These are phyloP conservation scores for Camptogramma bilineatum DNA, from an alignment of 2,888 invertebrate species.

Conservation along the genomic window DNA sequence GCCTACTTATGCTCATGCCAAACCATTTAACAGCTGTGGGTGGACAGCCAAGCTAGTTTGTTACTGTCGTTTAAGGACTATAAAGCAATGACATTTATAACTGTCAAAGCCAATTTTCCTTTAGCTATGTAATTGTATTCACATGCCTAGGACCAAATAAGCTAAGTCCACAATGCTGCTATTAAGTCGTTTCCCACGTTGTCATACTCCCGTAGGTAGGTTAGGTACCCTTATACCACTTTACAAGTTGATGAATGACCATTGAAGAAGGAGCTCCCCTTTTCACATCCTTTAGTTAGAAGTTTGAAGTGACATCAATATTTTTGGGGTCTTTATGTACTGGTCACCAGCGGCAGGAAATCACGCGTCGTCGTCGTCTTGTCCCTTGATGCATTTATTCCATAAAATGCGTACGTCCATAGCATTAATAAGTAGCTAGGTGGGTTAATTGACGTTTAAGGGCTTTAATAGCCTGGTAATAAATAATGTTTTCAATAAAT, in stretches of 20 bases:
- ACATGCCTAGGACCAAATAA: constrained; percentile 40
- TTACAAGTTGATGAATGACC: constrained; percentile 49
- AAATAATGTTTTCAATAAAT: constrained; percentile 12
- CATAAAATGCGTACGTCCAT: constrained; percentile 44
- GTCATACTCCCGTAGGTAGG: constrained; percentile 33
- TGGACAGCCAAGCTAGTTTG: constrained; percentile 35
- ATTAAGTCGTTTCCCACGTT: constrained; percentile 52
- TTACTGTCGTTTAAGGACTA: constrained; percentile 32
- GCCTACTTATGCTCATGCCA: constrained; percentile 31
- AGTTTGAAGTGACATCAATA: constrained; percentile 41
- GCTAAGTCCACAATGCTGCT: constrained; percentile 46
- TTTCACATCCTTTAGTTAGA: constrained; percentile 41
- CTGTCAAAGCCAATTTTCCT: constrained; percentile 41
- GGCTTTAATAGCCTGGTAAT: constrained; percentile 32
- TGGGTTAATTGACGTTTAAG: constrained; percentile 43
- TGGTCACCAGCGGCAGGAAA: constrained; percentile 51
- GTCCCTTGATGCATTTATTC: constrained; percentile 51
- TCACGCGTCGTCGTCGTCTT: constrained; percentile 43
- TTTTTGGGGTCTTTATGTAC: constrained; percentile 44
- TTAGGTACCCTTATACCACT: constrained; percentile 33
- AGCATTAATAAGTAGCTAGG: constrained; percentile 43
- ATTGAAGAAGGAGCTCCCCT: constrained; percentile 45
- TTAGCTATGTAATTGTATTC: constrained; percentile 33
- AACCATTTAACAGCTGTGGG: constrained; percentile 31
- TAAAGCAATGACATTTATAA: constrained; percentile 39